phyloP scores from a whole-genome alignment of 2,113 vertebrate species.

The Phycodurus eques region DNA sequence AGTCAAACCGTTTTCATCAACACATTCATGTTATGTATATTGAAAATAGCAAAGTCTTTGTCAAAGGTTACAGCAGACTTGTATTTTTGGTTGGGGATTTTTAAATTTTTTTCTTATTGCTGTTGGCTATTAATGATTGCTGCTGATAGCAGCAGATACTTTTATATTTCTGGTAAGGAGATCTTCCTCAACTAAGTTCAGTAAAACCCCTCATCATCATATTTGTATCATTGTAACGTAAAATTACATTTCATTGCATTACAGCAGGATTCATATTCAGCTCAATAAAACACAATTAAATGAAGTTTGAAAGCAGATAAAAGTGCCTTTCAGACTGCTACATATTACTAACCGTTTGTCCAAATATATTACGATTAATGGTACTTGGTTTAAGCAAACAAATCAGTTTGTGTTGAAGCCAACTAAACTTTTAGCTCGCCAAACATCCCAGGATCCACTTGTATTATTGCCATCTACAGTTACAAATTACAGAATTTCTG shows the following conservation, averaged over 20 bases:
- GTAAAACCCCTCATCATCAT: neutral
- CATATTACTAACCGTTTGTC: too few species aligned
- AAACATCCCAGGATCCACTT: neutral
- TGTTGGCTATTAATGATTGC: neutral
- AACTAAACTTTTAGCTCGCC: neutral
- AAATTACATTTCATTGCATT: neutral
- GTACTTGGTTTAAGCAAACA: too few species aligned
- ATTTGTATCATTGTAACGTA: neutral
- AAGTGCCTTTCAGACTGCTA: too few species aligned
- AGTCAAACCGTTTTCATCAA: constrained; percentile 27
- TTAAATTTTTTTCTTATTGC: neutral
- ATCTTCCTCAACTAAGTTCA: neutral
- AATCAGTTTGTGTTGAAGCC: neutral
- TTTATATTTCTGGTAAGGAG: neutral
- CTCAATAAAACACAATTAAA: too few species aligned
- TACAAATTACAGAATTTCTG: neutral
- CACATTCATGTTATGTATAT: neutral
- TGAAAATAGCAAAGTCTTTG: neutral
- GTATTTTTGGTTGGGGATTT: neutral
- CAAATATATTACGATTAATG: too few species aligned
- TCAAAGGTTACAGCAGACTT: neutral
- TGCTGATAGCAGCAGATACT: neutral
- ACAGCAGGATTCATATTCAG: too few species aligned
- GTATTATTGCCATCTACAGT: neutral
- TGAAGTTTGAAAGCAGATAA: too few species aligned